Base-by-base conservation (phyloP, 2,888 invertebrate species). In the Tetragonula carbonaria region DNA sequence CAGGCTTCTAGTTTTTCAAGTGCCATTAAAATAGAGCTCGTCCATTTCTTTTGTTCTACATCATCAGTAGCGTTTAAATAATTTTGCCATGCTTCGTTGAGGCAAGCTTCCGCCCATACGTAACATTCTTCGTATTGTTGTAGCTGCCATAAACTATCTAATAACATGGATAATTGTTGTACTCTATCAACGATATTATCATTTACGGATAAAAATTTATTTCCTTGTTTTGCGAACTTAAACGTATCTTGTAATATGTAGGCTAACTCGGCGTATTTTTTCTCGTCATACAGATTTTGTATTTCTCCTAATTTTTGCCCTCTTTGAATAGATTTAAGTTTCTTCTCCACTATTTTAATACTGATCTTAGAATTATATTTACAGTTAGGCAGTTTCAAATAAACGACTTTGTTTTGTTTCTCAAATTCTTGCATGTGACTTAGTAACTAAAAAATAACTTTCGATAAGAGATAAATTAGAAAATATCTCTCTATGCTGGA, bases 31-130 rank as follows among this genome's bases (percentile, higher is more conserved):
- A 95, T 94, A 65, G 95, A 95, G 38, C 93, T 91, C 0, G 95
- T 94, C 96, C 96, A 96, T 82, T 95, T 95, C 76, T 92, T 93
- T 75, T 94, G 93, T 53, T 94, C 93, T 0, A 92, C 91, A 55
- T 96, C 94, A 86, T 93, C 94, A 86, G 95, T 65, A 0, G 95
- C 90, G 85, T 93, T 94, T 33, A 96, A 95, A 91, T 96, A 96
- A 93, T 96, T 96, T 74, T 96, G 96, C 74, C 97, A 95, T 2
- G 97, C 96, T 95, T 98, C 98, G 92, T 97, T 96, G 38, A 98
- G 95, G 91, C 97, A 97, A 77, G 96, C 96, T 90, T 98, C 97
- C 2, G 97, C 96, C 98, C 98, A 98, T 87, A 96, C 95, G 84
- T 97, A 96, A 92, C 97, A 97, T 68, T 96, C 96, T 92, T 95